Evolutionary conservation across 2,888 invertebrate species (phyloP).

Genomic region (Phortica magna): DNA sequence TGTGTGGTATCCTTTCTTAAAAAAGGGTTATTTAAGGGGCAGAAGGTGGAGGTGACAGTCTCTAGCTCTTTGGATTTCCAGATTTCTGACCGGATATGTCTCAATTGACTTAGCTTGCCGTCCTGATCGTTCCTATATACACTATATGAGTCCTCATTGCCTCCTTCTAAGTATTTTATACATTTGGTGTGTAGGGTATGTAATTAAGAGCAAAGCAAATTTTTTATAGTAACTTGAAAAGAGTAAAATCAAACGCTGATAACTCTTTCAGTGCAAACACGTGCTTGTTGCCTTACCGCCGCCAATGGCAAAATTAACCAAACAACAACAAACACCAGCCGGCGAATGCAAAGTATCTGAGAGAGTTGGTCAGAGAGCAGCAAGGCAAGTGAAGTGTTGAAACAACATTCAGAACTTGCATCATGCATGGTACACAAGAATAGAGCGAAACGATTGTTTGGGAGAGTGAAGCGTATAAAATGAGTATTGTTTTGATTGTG

Average conservation of each 20-base stretch:
- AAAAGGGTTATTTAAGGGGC: too few species aligned
- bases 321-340: not conserved
- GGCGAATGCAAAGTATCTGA: not conserved
- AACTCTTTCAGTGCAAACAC: not conserved
- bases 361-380: conserved; percentile 1
- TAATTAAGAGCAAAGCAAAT: too few species aligned
- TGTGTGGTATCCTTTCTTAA: too few species aligned
- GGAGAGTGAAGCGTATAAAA: not conserved
- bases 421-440: conserved; percentile 9
- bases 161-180: too few species aligned
- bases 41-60: too few species aligned
- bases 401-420: conserved; percentile 28
- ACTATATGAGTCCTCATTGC: too few species aligned
- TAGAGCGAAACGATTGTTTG: not conserved
- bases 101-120: too few species aligned
- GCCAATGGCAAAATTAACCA: not conserved
- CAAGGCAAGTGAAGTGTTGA: not conserved
- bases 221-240: not conserved
- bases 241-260: not conserved
- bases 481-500: not conserved
- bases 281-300: not conserved
- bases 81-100: too few species aligned
- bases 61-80: too few species aligned
- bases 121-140: too few species aligned
- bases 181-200: too few species aligned